Percentiles rank a stretch among this genome's conserved stretches.
phyloP scores from a whole-genome alignment of 2,888 invertebrate species.

The Acrobasis suavella region DNA sequence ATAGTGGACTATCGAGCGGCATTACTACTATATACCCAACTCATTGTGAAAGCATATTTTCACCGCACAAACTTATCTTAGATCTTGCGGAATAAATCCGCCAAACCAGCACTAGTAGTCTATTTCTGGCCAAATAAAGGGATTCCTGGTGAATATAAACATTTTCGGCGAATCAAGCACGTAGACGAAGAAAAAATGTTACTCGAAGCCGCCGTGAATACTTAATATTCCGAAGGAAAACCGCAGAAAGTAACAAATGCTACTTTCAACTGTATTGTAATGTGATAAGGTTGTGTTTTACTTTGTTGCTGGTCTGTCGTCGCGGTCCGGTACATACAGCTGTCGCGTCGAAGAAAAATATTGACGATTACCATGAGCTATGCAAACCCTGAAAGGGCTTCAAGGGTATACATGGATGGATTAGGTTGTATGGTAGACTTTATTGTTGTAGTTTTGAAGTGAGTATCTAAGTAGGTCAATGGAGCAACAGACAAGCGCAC shows the following conservation, averaged over 20 bases:
- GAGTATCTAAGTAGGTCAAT: too few relatives aligned
- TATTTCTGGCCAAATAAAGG: slow-evolving; percentile 21
- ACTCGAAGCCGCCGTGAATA: slow-evolving; percentile 42
- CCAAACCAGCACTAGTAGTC: slow-evolving; percentile 12
- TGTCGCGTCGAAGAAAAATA: neutral
- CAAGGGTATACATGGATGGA: neutral
- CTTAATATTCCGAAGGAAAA: slow-evolving; percentile 37
- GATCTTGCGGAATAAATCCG: neutral
- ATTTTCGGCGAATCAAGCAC: slow-evolving; percentile 40
- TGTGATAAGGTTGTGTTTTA: neutral
- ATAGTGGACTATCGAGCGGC: too few relatives aligned
- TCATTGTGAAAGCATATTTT: neutral
- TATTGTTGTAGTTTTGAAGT: too few relatives aligned
- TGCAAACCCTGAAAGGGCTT: neutral
- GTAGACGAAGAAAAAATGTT: slow-evolving; percentile 40
- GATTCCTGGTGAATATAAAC: slow-evolving; percentile 32
- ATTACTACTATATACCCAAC: too few relatives aligned
- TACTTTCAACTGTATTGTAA: neutral
- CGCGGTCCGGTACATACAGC: neutral
- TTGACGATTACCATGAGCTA: slow-evolving; percentile 6
- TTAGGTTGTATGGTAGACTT: too few relatives aligned
- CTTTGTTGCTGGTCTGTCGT: neutral
- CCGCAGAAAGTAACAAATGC: neutral
- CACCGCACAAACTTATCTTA: slow-evolving; percentile 3
- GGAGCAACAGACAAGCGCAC: too few relatives aligned